A percentile compares a stretch with the other conserved stretches of the same genome.
Conservation (phyloP, 2,113 vertebrate genomes). For the Pseudorasbora parva region DNA sequence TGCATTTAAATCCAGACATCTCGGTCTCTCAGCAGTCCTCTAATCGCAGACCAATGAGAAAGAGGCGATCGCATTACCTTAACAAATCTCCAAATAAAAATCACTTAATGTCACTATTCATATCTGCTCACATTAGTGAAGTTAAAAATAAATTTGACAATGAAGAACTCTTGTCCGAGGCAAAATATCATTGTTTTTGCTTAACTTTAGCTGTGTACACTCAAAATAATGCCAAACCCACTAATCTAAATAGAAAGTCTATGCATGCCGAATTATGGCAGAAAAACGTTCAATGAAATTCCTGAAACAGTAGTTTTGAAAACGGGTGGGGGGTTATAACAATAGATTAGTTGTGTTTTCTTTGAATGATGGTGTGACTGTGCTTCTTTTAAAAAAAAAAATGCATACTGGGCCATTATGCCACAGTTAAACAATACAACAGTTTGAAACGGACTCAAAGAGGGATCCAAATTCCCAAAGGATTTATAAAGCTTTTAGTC, state of each 20-base stretch:
- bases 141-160: constrained; percentile 28
- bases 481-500: constrained; percentile 23
- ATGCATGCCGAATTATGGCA: constrained; percentile 53
- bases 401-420: constrained; percentile 47
- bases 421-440: constrained; percentile 47
- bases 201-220: constrained; percentile 42
- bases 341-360: constrained; percentile 57
- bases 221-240: constrained; percentile 67
- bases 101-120: constrained; percentile 64
- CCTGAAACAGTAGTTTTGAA: constrained; percentile 49
- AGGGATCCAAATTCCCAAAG: constrained; percentile 40
- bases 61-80: constrained; percentile 44
- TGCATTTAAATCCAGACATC: constrained; percentile 40
- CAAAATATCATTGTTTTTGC: constrained; percentile 44
- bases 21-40: constrained; percentile 36
- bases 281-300: constrained; percentile 52
- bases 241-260: constrained; percentile 65
- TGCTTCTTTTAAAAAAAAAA: constrained; percentile 61
- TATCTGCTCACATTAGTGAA: constrained; percentile 32
- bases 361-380: constrained; percentile 55
- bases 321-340: neutral
- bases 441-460: constrained; percentile 48
- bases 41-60: constrained; percentile 23
- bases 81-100: constrained; percentile 38
- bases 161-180: constrained; percentile 57